Conservation (phyloP, 2,113 vertebrate genomes). For the Trogon surrucura region DNA sequence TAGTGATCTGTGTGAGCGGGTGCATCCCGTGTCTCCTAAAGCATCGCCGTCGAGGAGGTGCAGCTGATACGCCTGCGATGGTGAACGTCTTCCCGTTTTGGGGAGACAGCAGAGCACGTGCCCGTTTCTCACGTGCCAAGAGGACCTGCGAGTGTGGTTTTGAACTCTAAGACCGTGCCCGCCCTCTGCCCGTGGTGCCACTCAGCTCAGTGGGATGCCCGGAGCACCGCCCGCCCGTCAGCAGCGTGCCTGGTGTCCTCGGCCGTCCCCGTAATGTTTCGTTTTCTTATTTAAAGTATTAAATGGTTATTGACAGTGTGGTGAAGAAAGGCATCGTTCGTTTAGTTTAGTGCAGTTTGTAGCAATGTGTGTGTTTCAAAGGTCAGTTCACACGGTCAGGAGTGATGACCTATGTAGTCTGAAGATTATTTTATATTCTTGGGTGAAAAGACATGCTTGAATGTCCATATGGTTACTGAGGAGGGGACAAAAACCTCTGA, state of each 20-base stretch:
- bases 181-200: background rate
- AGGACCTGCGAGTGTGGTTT: background rate
- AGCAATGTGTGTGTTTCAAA: background rate
- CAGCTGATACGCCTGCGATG: background rate
- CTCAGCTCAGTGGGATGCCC: background rate
- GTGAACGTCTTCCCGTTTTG: background rate
- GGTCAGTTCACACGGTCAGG: background rate
- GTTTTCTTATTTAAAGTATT: background rate
- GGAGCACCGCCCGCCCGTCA: too few species aligned
- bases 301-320: background rate
- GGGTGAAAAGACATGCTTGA: background rate
- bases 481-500: background rate
- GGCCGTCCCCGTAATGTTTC: background rate
- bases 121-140: background rate
- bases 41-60: background rate
- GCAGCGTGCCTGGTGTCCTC: background rate
- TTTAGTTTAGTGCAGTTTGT: background rate
- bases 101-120: background rate
- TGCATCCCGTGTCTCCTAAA: fast-evolving
- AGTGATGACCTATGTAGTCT: background rate
- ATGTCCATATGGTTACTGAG: background rate
- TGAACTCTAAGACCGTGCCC: background rate
- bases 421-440: background rate
- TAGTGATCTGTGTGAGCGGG: fast-evolving
- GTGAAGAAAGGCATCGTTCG: background rate